Percentiles rank a stretch among this genome's conserved stretches.
Evolutionary conservation across 2,888 invertebrate species (phyloP).

Genomic region (Nephrotoma appendiculata): DNA sequence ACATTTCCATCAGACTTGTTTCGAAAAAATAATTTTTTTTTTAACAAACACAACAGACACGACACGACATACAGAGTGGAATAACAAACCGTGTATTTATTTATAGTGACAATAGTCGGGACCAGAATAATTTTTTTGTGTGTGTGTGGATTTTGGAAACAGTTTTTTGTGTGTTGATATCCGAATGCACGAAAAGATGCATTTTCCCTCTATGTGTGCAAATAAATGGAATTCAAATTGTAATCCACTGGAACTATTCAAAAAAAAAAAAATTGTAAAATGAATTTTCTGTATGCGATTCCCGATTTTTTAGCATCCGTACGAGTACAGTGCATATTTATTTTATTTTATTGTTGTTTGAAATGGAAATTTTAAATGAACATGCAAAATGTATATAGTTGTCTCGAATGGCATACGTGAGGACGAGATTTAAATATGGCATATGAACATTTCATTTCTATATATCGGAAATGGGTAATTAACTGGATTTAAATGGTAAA

Average conservation of each 20-base stretch:
- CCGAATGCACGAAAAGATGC: background rate
- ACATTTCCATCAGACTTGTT: background rate
- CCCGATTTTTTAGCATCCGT: background rate
- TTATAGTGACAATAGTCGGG: background rate
- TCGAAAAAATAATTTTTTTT: background rate
- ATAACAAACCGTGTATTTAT: background rate
- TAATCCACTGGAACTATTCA: background rate
- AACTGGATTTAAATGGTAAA: background rate
- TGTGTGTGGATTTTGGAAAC: background rate
- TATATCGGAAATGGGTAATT: background rate
- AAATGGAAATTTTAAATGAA: background rate
- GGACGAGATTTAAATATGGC: background rate
- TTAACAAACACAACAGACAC: background rate
- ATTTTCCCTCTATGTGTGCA: background rate
- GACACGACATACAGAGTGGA: background rate
- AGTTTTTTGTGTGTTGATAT: background rate
- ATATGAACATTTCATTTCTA: background rate
- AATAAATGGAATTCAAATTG: background rate
- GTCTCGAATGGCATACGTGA: background rate
- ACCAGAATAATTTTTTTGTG: background rate
- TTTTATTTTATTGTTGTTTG: background rate
- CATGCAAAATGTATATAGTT: background rate
- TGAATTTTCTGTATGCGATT: background rate
- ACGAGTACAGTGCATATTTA: background rate
- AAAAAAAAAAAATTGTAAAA: background rate